phyloP scores from a whole-genome alignment of 2,113 vertebrate genomes.

The Nematolebias whitei region DNA sequence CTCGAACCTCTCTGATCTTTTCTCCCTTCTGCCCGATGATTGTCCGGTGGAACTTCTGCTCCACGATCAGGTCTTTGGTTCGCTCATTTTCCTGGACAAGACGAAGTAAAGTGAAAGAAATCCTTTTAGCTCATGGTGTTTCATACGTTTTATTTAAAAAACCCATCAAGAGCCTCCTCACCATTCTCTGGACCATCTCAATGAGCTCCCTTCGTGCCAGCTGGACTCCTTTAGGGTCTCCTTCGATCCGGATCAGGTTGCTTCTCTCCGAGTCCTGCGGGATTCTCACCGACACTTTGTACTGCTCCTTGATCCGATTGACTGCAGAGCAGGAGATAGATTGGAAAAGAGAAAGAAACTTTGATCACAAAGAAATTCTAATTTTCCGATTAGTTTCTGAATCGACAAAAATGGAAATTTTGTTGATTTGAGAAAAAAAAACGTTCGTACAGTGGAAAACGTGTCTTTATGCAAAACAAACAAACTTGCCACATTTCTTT shows the following conservation, averaged over 20 bases:
- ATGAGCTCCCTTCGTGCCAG: slow-evolving; percentile 82
- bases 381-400: no score
- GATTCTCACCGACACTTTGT: slow-evolving; percentile 83
- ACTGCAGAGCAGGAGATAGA: slow-evolving; percentile 58
- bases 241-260: slow-evolving; percentile 83
- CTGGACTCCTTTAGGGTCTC: slow-evolving; percentile 85
- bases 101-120: background rate
- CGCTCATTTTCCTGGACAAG: slow-evolving; percentile 83
- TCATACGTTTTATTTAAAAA: background rate
- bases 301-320: slow-evolving; percentile 85
- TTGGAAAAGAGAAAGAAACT: background rate
- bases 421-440: no score
- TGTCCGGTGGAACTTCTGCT: slow-evolving; percentile 84
- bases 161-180: slow-evolving; percentile 51
- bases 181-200: slow-evolving; percentile 86
- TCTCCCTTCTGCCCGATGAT: slow-evolving; percentile 88
- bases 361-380: no score
- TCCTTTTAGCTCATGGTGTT: background rate
- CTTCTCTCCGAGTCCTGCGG: slow-evolving; percentile 82
- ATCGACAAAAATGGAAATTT: no score
- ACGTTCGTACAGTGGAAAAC: no score
- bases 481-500: no score
- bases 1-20: slow-evolving; percentile 86
- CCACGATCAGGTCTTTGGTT: slow-evolving; percentile 85
- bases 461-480: no score